Evolutionary conservation across 2,797 vertebrate genomes (phyloP).

Genomic region (Melanotaenia pygmaea): DNA sequence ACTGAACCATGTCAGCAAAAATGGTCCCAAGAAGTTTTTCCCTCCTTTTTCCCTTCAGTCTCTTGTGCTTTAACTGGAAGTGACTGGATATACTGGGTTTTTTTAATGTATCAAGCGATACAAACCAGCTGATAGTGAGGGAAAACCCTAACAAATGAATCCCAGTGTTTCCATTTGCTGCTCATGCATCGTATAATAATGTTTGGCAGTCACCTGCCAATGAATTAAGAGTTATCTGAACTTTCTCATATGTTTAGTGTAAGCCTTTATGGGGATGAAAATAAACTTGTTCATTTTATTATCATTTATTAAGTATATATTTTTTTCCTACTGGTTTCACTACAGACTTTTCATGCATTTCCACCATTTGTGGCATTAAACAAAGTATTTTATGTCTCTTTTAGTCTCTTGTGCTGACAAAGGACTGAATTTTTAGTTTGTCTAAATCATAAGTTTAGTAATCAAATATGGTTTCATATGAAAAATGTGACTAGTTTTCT

Average conservation of each 20-base stretch:
- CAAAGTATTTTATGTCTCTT: background rate
- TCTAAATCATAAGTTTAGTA: no score
- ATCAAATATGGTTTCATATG: background rate
- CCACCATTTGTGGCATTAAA: background rate
- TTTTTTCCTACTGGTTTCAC: background rate
- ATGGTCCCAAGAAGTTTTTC: background rate
- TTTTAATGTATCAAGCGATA: background rate
- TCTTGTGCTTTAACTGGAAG: background rate
- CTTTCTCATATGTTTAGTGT: no score
- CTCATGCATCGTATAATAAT: background rate
- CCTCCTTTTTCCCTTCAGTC: background rate
- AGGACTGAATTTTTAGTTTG: background rate
- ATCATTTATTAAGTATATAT: background rate
- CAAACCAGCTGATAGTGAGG: background rate
- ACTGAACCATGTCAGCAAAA: background rate
- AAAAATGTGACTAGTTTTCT: background rate
- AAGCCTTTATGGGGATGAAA: no score
- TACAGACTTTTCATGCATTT: background rate
- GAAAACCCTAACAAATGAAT: background rate
- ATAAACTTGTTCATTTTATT: background rate
- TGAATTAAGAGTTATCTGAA: no score
- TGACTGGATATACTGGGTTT: background rate
- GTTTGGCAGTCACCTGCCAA: background rate
- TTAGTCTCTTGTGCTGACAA: background rate
- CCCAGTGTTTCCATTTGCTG: background rate